Evolutionary conservation across 2,113 vertebrate species (phyloP), one percentile per base, ranked within the genome.

Genomic region (Tiliqua scincoides): DNA sequence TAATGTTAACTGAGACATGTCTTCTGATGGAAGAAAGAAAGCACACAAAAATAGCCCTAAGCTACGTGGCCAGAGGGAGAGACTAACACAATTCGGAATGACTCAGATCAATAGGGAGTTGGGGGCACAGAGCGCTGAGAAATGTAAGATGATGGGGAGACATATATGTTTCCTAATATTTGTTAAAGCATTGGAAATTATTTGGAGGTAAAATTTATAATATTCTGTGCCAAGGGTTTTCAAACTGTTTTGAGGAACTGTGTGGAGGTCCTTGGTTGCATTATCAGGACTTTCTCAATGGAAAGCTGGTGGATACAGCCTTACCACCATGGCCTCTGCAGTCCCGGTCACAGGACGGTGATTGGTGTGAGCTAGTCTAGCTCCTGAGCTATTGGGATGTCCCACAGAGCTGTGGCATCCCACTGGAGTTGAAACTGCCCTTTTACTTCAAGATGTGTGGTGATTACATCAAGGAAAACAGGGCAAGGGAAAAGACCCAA

Each of bases 101-200:
- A 91, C 89, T 94, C 87, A 87, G 82, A 94, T 93, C 91, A 89
- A 88, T 79, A 40, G 72, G 82, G 87, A 91, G 88, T 84, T 93
- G 87, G 82, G 86, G 82, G 87, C 93, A 72, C 10, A 90, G 84
- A 67, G 68, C 37, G 73, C 73, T 91, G 85, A 89, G 91, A 93
- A 91, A 90, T 80, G 79, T 12, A 59, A 12, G 35, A 59, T 27
- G 32, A 70, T 67, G 62, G 17, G 52, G 10, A 48, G 4, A 48
- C 8, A 48, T n/a, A n/a, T n/a, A n/a, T n/a, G 48, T 4, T 23
- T 35, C n/a, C 72, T 48, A 48, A 74, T 52, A 27, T 25, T 43
- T 48, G 43, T 74, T 74, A 52, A 12, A 17, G 43, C 72, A 30
- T 2, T 74, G 72, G 25, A 52, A 35, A 52, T 74, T 52, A 74